A percentile compares a stretch with the other conserved stretches of the same genome.
Evolutionary conservation across 2,113 vertebrate species (phyloP).

Genomic region (Patagioenas fasciata): DNA sequence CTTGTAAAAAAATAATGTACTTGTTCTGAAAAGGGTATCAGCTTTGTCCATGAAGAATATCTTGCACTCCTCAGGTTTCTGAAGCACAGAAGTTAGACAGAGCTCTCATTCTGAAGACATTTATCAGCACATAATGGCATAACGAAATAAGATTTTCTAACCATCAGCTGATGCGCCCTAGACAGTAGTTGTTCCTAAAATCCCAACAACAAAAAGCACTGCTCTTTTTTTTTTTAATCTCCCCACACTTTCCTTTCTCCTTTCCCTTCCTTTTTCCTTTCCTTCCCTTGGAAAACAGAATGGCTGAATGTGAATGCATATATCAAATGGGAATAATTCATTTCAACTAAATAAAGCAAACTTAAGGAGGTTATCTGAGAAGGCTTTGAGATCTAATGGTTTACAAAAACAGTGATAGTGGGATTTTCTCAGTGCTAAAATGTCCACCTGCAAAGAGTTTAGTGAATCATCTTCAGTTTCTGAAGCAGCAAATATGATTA

Average conservation of each 20-base stretch:
- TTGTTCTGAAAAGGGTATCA: neutral
- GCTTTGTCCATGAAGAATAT: neutral
- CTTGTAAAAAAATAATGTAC: neutral
- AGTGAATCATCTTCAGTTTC: neutral
- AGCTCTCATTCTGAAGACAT: neutral
- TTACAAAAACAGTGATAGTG: neutral
- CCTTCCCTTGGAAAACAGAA: neutral
- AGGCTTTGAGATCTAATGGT: neutral
- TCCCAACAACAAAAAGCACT: neutral
- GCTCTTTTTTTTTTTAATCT: too few species aligned
- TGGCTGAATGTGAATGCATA: neutral
- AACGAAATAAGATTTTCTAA: neutral
- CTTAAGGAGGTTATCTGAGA: neutral
- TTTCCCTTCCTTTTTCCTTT: neutral
- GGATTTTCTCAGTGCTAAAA: neutral
- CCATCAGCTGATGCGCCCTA: neutral
- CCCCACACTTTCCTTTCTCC: fast-evolving
- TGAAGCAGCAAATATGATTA: neutral
- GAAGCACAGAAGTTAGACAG: neutral
- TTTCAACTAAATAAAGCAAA: neutral
- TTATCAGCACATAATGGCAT: neutral
- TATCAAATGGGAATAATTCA: neutral
- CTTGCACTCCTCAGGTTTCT: neutral
- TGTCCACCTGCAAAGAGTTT: neutral
- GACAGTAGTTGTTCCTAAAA: neutral